phyloP scores from a whole-genome alignment of 2,888 invertebrate species.

The Shargacucullia verbasci region DNA sequence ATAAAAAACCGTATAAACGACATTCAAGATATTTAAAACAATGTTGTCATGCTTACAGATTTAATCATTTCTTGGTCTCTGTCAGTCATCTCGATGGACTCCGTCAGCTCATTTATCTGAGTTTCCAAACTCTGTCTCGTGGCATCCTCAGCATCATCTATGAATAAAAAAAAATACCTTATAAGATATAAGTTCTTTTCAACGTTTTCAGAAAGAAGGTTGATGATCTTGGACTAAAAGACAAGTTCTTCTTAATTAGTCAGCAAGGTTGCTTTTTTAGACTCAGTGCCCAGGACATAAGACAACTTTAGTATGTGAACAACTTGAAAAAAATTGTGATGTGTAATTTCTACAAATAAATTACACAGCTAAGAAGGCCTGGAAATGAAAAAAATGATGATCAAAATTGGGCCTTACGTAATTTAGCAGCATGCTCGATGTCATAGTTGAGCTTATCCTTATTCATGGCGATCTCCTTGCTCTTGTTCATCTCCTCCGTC shows the following conservation, averaged over 20 bases:
- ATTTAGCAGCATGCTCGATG: slow-evolving; percentile 78
- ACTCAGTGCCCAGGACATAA: no score
- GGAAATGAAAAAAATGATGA: no score
- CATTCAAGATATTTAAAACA: no score
- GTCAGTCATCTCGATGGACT: slow-evolving; percentile 90
- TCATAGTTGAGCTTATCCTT: slow-evolving; percentile 90
- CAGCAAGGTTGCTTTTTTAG: no score
- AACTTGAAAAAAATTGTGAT: no score
- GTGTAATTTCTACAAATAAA: no score
- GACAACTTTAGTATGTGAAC: no score
- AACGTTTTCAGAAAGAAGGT: no score
- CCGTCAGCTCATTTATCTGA: slow-evolving; percentile 87
- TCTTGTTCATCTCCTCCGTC: slow-evolving; percentile 90
- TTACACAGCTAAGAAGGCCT: no score
- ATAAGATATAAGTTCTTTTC: not conserved
- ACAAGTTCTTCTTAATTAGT: no score
- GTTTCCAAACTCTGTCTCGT: slow-evolving; percentile 86
- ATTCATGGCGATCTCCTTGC: slow-evolving; percentile 90
- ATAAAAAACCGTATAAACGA: no score
- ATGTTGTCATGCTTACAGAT: slow-evolving; percentile 52
- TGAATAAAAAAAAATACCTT: slow-evolving; percentile 31
- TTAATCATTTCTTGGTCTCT: slow-evolving; percentile 88
- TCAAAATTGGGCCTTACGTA: slow-evolving; percentile 66
- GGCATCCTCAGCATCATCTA: slow-evolving; percentile 87
- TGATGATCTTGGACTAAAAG: no score